Percentiles rank a stretch among this genome's conserved stretches.
These are phyloP conservation scores for Acinonyx jubatus DNA, from an alignment of 2,113 vertebrate species.

Conservation along the genomic window DNA sequence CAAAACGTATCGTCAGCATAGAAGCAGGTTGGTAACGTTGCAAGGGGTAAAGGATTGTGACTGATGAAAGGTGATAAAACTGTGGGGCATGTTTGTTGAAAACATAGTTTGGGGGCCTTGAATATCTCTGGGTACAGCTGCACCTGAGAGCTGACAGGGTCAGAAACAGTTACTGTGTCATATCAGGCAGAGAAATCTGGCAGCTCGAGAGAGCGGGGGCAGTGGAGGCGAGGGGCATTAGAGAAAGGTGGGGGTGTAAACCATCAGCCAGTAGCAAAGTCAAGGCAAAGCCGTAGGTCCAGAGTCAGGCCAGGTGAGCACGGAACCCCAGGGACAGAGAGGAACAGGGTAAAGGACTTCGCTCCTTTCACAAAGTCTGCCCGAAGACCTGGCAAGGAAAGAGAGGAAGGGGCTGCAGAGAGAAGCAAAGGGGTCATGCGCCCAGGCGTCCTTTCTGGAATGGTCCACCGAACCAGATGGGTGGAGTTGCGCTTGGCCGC, in stretches of 20 bases:
- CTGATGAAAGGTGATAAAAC: not conserved
- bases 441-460: not conserved
- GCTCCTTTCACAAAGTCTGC: not conserved
- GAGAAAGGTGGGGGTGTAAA: not conserved
- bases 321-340: not conserved
- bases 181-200: not conserved
- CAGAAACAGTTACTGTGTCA: not conserved
- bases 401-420: not conserved
- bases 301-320: not conserved
- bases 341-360: not conserved
- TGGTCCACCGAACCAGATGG: not conserved
- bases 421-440: not conserved
- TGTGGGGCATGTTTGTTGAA: not conserved
- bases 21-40: not conserved
- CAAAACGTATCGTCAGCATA: not conserved
- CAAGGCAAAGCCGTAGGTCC: not conserved
- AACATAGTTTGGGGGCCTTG: not conserved
- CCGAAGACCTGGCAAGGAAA: not conserved
- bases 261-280: not conserved
- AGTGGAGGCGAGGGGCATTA: not conserved
- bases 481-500: rapidly evolving
- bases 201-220: not conserved
- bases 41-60: not conserved
- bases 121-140: not conserved
- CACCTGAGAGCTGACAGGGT: not conserved